Evolutionary conservation across 2,113 vertebrate genomes (phyloP).

Genomic region (Dicerorhinus sumatrensis): DNA sequence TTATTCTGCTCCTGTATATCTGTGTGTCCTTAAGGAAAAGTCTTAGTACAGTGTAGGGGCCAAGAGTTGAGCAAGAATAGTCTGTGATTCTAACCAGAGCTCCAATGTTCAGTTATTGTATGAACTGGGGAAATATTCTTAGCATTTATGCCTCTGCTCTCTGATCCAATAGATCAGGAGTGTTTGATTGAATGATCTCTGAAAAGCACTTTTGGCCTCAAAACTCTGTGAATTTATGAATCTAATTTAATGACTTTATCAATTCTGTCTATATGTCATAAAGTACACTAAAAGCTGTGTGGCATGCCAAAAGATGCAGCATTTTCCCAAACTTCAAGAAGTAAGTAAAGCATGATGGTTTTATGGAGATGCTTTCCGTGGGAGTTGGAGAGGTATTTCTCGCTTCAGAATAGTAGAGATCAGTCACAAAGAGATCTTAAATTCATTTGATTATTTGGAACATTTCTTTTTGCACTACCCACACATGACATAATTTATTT

Average conservation of each 20-base stretch:
- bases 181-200: background rate
- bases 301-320: background rate
- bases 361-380: background rate
- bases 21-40: background rate
- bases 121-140: background rate
- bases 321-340: background rate
- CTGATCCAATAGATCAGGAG: background rate
- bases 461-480: background rate
- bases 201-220: background rate
- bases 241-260: background rate
- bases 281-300: background rate
- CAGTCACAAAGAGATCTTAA: background rate
- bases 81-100: background rate
- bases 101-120: background rate
- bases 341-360: background rate
- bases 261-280: background rate
- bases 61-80: rapidly evolving
- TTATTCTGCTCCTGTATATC: background rate
- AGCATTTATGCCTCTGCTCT: background rate
- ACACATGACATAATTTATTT: background rate
- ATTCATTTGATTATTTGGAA: background rate
- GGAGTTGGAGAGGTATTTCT: background rate
- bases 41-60: rapidly evolving
- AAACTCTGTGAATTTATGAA: background rate
- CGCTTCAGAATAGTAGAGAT: background rate